Evolutionary conservation across 2,888 invertebrate genomes (phyloP).

Genomic region (Pollenia labialis): DNA sequence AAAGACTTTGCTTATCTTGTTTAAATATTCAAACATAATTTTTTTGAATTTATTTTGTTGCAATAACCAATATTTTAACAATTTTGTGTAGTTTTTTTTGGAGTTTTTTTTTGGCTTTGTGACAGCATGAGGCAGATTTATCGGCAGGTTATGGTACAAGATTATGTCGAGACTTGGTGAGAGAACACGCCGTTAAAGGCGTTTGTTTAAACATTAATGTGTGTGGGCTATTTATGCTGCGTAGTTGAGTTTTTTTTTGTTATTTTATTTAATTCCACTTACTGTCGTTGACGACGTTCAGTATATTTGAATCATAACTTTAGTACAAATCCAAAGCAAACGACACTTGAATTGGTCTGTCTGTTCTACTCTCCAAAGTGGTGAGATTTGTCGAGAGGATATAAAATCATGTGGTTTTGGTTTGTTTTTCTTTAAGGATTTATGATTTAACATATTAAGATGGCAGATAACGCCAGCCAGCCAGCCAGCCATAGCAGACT

Average conservation of each 20-base stretch:
- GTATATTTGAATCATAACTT: constrained; percentile 33
- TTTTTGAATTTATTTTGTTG: constrained; percentile 35
- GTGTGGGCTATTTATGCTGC: constrained; percentile 64
- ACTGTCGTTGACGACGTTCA: constrained; percentile 29
- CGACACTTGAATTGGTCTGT: constrained; percentile 53
- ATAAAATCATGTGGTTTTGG: constrained; percentile 59
- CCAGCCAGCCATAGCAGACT: not conserved
- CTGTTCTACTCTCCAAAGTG: constrained; percentile 14
- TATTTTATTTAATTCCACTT: constrained; percentile 57
- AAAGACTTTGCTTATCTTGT: constrained; percentile 35
- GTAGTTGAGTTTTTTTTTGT: constrained; percentile 25
- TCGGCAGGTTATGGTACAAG: constrained; percentile 66
- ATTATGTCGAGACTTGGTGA: constrained; percentile 68
- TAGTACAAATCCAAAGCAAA: constrained; percentile 54
- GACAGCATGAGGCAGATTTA: constrained; percentile 72
- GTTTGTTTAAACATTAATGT: constrained; percentile 62
- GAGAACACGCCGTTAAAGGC: constrained; percentile 69
- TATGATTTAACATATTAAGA: constrained; percentile 71
- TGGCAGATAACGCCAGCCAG: constrained; percentile 61
- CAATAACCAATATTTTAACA: constrained; percentile 44
- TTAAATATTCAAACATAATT: constrained; percentile 43
- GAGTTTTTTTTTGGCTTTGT: constrained; percentile 28
- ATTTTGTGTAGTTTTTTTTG: constrained; percentile 14
- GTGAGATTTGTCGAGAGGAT: constrained; percentile 61
- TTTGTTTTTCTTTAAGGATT: constrained; percentile 61